Base-by-base conservation (phyloP, 2,888 invertebrate genomes). In the Nycteola revayana region DNA sequence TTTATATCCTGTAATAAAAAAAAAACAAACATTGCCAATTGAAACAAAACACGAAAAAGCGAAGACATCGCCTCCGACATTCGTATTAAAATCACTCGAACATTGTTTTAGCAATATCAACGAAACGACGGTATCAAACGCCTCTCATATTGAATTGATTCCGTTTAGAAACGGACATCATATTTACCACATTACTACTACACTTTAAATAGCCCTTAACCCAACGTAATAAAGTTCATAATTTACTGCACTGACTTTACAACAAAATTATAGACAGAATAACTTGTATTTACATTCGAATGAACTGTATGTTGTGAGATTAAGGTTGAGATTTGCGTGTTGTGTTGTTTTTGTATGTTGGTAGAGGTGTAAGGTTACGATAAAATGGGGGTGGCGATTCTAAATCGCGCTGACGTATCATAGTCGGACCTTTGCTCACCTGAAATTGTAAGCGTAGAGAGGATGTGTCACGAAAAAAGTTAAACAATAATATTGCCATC, bases 401-500 rank as follows among this genome's bases (percentile, higher is more conserved):
- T 65, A 69, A 83, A 83, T 83, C 76, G 74, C 66, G 84, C 85
- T 85, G 85, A 85, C 85, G 79, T 78, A 78, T 79, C 77, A 80
- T 75, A 73, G 68, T 14, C 54, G 75, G 75, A 80, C 75, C 76
- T 75, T 73, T 71, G 55, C 70, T 83, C 77, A 85, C 85, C 85
- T 85, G 85, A 82, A 70, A 66, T 60, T 52, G 71, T 68, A 64
- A 48, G 60, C 48, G 48, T 63, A 60, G 51, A 42, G 56, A 43
- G 79, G 83, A 82, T 62, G 66, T 43, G 66, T 44, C 52, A 30
- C 14, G 14, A 14, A 14, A 14, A 14, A 14, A 14, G 14, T n/a
- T n/a, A n/a, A n/a, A n/a, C n/a, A n/a, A n/a, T n/a, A n/a, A n/a
- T n/a, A n/a, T n/a, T n/a, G n/a, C n/a, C n/a, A n/a, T n/a, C n/a